Evolutionary conservation across 2,888 invertebrate species (phyloP).

Genomic region (Diarsia rubi): DNA sequence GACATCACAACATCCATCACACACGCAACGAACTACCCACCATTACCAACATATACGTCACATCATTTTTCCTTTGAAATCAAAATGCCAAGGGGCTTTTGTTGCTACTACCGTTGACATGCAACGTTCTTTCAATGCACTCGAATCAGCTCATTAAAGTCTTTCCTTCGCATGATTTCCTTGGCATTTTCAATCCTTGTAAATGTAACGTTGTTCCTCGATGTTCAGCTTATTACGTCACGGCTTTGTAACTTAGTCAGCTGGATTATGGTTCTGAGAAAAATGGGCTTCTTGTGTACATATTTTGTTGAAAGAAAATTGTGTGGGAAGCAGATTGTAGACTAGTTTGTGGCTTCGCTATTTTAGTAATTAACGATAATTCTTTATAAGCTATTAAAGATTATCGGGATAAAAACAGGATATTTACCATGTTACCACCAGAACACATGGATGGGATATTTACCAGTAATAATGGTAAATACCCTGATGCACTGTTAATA

Average conservation of each 20-base stretch:
- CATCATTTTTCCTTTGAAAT: slow-evolving; percentile 79
- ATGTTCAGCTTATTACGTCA: slow-evolving; percentile 71
- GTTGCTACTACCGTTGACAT: slow-evolving; percentile 70
- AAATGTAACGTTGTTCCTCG: slow-evolving; percentile 68
- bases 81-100: slow-evolving; percentile 76
- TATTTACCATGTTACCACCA: too few species aligned
- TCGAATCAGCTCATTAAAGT: slow-evolving; percentile 84
- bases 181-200: slow-evolving; percentile 75
- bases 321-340: not conserved
- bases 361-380: not conserved
- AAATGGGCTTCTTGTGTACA: slow-evolving; percentile 13
- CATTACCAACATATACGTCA: slow-evolving; percentile 30
- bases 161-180: slow-evolving; percentile 82
- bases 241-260: slow-evolving; percentile 52
- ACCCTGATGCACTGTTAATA: too few species aligned
- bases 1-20: slow-evolving; percentile 49
- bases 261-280: slow-evolving; percentile 33
- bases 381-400: too few species aligned
- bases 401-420: too few species aligned
- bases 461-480: too few species aligned
- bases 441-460: too few species aligned
- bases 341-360: not conserved
- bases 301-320: not conserved
- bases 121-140: slow-evolving; percentile 74
- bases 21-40: slow-evolving; percentile 8